Conservation (phyloP, 2,888 invertebrate species). For the Iselma pallidipennis region DNA sequence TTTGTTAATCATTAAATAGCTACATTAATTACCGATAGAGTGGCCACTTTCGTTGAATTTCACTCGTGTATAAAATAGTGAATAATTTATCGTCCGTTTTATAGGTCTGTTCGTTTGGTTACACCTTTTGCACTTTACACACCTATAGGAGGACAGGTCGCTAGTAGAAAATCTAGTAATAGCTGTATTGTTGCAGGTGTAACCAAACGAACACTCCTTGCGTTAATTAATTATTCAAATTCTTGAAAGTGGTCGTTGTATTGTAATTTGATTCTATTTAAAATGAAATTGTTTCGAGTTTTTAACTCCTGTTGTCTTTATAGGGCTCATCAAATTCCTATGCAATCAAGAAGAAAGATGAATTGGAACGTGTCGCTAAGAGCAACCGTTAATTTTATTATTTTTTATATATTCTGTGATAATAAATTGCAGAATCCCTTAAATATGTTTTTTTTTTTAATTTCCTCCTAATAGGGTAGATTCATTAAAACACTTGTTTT, state of each 20-base stretch:
- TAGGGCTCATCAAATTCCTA: constrained; percentile 99
- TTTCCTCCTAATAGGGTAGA: too few species aligned
- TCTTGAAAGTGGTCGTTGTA: neutral
- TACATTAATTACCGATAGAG: neutral
- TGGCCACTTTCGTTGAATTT: too few species aligned
- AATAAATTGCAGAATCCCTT: constrained; percentile 26
- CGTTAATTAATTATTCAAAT: neutral
- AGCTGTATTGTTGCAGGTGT: too few species aligned
- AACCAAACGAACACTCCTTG: too few species aligned
- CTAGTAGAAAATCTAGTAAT: too few species aligned
- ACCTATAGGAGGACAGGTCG: too few species aligned
- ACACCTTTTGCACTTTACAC: too few species aligned
- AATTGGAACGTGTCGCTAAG: constrained; percentile 99
- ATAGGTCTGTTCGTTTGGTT: too few species aligned
- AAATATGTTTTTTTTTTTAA: constrained; percentile 15
- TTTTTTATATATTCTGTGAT: constrained; percentile 31
- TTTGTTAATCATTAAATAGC: neutral
- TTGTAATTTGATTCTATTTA: neutral
- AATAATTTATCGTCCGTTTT: too few species aligned
- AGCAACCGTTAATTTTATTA: constrained; percentile 93
- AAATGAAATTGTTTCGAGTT: neutral
- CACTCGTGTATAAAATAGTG: too few species aligned
- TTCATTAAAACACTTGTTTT: too few species aligned
- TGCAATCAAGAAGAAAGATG: constrained; percentile 99
- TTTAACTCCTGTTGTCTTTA: constrained; percentile 31